Evolutionary conservation across 2,888 invertebrate species (phyloP).

Genomic region (Stenoptilia bipunctidactyla): DNA sequence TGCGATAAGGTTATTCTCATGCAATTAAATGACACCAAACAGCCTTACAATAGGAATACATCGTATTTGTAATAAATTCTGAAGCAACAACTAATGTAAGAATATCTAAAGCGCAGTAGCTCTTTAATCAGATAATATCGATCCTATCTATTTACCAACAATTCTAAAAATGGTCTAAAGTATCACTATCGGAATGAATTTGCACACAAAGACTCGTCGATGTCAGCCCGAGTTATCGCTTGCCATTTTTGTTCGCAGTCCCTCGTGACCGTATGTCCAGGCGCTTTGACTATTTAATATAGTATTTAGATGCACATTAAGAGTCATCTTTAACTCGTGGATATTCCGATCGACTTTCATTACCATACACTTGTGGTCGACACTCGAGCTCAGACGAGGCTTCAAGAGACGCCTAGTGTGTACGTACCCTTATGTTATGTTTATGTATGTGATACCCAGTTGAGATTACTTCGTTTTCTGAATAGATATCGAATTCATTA

Average conservation of each 20-base stretch:
- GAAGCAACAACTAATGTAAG: too few species aligned
- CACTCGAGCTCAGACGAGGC: constrained; percentile 21
- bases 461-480: constrained; percentile 34
- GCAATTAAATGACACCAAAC: too few species aligned
- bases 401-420: constrained; percentile 4
- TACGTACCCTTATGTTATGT: constrained; percentile 7
- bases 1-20: too few species aligned
- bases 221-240: not conserved
- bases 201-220: not conserved
- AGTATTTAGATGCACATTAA: constrained; percentile 61
- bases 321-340: constrained; percentile 53
- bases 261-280: constrained; percentile 22
- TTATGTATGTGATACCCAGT: constrained; percentile 22
- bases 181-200: not conserved
- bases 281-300: constrained; percentile 34
- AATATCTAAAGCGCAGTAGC: too few species aligned
- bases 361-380: constrained; percentile 38
- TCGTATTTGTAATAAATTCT: too few species aligned
- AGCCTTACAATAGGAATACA: too few species aligned
- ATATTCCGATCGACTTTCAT: constrained; percentile 54
- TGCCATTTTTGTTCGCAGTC: constrained; percentile 6
- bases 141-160: too few species aligned
- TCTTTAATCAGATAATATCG: too few species aligned
- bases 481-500: constrained; percentile 47
- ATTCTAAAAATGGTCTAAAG: not conserved